Evolutionary conservation across 2,797 vertebrate species (phyloP).

Genomic region (Propithecus deckenii): DNA sequence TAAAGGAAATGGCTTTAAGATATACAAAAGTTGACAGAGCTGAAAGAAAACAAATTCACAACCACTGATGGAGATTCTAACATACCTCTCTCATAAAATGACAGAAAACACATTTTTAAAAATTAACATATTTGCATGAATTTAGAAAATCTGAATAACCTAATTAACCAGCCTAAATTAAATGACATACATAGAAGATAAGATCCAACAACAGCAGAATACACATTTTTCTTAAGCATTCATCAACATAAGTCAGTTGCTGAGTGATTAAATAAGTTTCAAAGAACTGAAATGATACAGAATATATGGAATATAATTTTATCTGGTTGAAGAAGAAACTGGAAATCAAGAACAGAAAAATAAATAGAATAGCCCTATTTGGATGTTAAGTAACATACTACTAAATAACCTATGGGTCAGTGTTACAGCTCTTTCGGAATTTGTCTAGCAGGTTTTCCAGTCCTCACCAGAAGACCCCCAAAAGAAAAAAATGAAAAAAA

Average conservation of each 20-base stretch:
- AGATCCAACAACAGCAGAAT: background rate
- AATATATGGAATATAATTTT: background rate
- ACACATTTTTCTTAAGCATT: background rate
- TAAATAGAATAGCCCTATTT: background rate
- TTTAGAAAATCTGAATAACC: background rate
- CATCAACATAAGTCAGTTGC: background rate
- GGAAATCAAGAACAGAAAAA: background rate
- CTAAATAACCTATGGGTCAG: background rate
- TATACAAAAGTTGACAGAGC: background rate
- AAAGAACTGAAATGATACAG: constrained; percentile 5
- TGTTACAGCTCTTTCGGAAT: too few relatives aligned
- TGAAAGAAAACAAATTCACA: background rate
- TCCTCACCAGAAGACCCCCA: too few relatives aligned
- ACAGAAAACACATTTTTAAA: background rate
- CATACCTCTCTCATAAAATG: background rate
- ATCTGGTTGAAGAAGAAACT: background rate
- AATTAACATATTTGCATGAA: background rate
- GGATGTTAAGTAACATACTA: background rate
- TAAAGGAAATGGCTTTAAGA: background rate
- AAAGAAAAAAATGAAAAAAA: too few relatives aligned
- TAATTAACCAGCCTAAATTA: background rate
- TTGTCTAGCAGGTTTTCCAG: too few relatives aligned
- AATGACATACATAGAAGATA: background rate
- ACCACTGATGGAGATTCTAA: background rate
- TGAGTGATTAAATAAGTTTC: background rate